Evolutionary conservation across 1,140 invertebrate species (phyloP).

Genomic region (Piezodorus guildinii): DNA sequence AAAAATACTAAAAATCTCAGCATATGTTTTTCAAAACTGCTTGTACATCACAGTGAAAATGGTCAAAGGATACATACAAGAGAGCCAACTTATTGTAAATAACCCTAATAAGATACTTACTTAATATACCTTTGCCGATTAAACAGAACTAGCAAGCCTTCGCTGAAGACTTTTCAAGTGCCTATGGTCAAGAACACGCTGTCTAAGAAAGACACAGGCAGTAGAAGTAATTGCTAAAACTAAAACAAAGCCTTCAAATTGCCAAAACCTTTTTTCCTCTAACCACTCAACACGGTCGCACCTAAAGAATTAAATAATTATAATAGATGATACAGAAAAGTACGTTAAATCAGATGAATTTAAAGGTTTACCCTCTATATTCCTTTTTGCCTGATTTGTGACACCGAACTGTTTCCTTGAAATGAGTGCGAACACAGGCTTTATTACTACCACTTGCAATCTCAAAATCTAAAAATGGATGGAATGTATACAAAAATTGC

Average conservation of each 20-base stretch:
- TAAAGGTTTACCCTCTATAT: conserved; percentile 44
- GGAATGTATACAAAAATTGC: no score
- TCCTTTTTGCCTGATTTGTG: conserved; percentile 50
- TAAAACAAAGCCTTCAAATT: conserved; percentile 67
- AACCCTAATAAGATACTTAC: no score
- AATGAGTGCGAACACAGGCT: conserved; percentile 43
- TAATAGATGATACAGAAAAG: conserved; percentile 25
- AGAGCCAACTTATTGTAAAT: no score
- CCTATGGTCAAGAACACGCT: conserved; percentile 43
- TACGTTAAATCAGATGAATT: neutral
- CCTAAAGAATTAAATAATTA: conserved; percentile 32
- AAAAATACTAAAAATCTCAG: no score
- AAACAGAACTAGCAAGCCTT: conserved; percentile 34
- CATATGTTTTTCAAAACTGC: no score
- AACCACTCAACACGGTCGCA: conserved; percentile 56
- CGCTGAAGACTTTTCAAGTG: conserved; percentile 48
- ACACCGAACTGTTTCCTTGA: conserved; percentile 33
- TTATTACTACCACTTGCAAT: conserved; percentile 55
- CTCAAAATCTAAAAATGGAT: conserved; percentile 45
- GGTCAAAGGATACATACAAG: no score
- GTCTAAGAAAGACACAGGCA: conserved; percentile 41
- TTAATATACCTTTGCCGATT: neutral
- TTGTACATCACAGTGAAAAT: no score
- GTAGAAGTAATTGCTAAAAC: conserved; percentile 49
- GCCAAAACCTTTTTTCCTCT: conserved; percentile 68